These are phyloP conservation scores for Panopea generosa DNA, from an alignment of 2,888 invertebrate genomes.

Conservation along the genomic window DNA sequence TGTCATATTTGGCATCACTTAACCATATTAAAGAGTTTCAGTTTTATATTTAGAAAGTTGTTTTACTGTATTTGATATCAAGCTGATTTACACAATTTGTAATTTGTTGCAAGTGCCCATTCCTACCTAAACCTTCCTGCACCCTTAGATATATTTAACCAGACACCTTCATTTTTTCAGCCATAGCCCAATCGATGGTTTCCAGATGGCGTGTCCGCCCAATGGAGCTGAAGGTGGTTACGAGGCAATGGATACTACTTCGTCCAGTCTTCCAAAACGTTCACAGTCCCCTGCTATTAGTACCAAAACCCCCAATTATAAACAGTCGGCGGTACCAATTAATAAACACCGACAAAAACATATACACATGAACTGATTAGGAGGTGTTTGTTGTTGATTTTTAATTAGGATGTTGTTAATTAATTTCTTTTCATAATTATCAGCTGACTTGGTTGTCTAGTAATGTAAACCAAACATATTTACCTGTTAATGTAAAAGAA, in stretches of 20 bases:
- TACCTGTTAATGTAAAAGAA: too few relatives aligned
- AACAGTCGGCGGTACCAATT: conserved; percentile 77
- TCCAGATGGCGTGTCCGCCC: conserved; percentile 62
- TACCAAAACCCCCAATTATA: conserved; percentile 68
- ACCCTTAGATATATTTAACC: conserved; percentile 16
- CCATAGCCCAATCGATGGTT: conserved; percentile 69
- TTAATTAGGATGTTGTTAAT: neutral
- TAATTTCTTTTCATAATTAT: neutral
- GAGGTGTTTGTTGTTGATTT: neutral
- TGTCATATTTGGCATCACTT: too few relatives aligned
- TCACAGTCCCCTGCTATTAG: conserved; percentile 77
- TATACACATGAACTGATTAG: conserved; percentile 75
- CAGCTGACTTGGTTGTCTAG: too few relatives aligned
- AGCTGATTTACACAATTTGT: too few relatives aligned
- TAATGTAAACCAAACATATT: too few relatives aligned
- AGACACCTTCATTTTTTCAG: conserved; percentile 57
- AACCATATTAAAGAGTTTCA: too few relatives aligned
- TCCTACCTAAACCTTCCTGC: too few relatives aligned
- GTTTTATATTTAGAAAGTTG: too few relatives aligned
- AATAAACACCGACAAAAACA: conserved; percentile 77
- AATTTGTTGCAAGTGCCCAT: too few relatives aligned
- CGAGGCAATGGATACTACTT: conserved; percentile 81
- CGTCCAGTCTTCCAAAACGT: conserved; percentile 70
- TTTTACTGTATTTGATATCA: too few relatives aligned
- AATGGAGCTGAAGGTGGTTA: conserved; percentile 66